Conservation (phyloP, 1,140 invertebrate genomes). For the Drosophila jambulina region DNA sequence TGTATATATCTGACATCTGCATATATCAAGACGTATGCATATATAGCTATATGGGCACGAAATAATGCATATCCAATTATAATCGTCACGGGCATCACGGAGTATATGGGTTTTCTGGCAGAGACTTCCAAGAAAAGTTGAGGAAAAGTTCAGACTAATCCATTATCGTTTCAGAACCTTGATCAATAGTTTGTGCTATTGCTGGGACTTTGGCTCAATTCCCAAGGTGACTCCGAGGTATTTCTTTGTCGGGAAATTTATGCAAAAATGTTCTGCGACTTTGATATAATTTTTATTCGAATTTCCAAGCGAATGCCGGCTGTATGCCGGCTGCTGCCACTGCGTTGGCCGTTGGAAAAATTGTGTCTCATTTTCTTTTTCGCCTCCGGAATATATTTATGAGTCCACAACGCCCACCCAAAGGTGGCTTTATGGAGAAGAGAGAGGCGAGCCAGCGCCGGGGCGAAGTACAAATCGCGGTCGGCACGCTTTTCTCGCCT, state of each 20-base stretch:
- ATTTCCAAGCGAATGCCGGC: constrained; percentile 34
- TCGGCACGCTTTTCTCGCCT: constrained; percentile 68
- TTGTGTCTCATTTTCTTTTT: constrained; percentile 22
- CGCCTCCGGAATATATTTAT: constrained; percentile 49
- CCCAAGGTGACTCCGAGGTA: constrained; percentile 41
- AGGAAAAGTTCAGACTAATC: neutral
- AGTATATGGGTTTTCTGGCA: constrained; percentile 30
- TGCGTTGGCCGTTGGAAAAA: constrained; percentile 13
- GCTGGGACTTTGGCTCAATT: neutral
- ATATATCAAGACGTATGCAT: constrained; percentile 14
- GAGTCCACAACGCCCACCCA: constrained; percentile 38
- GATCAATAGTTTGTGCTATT: neutral
- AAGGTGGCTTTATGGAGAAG: constrained; percentile 29
- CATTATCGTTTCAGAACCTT: neutral
- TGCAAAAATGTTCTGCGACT: constrained; percentile 15
- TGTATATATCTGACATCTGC: constrained; percentile 22
- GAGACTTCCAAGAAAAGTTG: neutral
- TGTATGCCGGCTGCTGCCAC: constrained; percentile 31
- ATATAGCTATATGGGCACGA: constrained; percentile 11
- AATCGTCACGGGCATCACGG: constrained; percentile 1
- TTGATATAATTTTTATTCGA: constrained; percentile 56
- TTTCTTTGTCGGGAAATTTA: constrained; percentile 30
- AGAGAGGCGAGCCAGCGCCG: neutral
- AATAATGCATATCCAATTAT: constrained; percentile 45
- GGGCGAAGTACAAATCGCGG: constrained; percentile 50